These are phyloP conservation scores for Protophormia terraenovae DNA, from an alignment of 2,888 invertebrate species.

Conservation along the genomic window DNA sequence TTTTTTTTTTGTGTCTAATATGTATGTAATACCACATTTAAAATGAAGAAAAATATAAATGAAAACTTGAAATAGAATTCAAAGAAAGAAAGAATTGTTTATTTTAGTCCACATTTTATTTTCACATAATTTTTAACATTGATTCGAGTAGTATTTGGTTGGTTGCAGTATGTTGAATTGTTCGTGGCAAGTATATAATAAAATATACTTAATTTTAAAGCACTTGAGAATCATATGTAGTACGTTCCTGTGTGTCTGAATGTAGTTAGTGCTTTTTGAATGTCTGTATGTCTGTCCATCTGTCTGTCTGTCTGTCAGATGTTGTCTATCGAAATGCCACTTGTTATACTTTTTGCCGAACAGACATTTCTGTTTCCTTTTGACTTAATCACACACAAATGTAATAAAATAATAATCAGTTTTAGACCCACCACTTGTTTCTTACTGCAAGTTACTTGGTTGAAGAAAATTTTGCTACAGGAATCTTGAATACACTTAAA, in stretches of 20 bases:
- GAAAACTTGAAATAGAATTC: background rate
- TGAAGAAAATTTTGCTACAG: background rate
- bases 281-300: background rate
- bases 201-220: slow-evolving; percentile 26
- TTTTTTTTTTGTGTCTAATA: no score
- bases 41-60: background rate
- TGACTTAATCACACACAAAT: slow-evolving; percentile 63
- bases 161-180: no score
- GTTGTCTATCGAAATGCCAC: slow-evolving; percentile 64
- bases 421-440: slow-evolving; percentile 38
- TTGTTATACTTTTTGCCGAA: slow-evolving; percentile 48
- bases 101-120: slow-evolving; percentile 25
- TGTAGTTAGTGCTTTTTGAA: background rate
- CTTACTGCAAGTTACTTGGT: slow-evolving; percentile 21
- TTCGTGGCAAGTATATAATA: background rate
- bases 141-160: background rate
- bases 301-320: slow-evolving; percentile 10
- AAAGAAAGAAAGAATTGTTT: slow-evolving; percentile 10
- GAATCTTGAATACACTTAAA: slow-evolving; percentile 17
- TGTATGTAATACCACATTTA: background rate
- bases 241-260: background rate
- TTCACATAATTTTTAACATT: background rate
- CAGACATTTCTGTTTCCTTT: slow-evolving; percentile 32
- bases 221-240: slow-evolving; percentile 39
- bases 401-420: slow-evolving; percentile 71